Evolutionary conservation across 2,888 invertebrate genomes (phyloP), one percentile per base, ranked within the genome.

Genomic region (Diadegma fenestrale): DNA sequence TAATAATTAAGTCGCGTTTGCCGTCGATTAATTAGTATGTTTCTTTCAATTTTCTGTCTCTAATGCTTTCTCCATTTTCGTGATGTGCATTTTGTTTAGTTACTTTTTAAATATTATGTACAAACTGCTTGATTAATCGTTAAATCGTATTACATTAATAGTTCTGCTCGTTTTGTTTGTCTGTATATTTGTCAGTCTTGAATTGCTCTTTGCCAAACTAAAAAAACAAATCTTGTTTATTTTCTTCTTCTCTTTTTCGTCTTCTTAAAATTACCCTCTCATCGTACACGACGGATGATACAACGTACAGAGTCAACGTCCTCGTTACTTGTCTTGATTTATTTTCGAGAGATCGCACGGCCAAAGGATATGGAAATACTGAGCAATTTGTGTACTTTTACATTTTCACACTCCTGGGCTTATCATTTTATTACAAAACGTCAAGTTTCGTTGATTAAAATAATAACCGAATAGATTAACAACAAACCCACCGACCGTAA

Each of bases 111-210:
- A 92, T 93, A 91, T 92, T 93, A 93, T 93, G 88, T 93, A 93
- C 93, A 93, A 93, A 92, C 92, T 89, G 92, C 92, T 91, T 72
- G 76, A 91, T 89, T 92, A 92, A 88, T 93, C 89, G 90, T 91
- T 93, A 91, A 85, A 88, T 89, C 90, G 91, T 92, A 92, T 93
- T 93, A 92, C 92, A 92, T 92, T 92, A 91, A 91, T 92, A 93
- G 90, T 93, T 92, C 90, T 92, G 92, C 91, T 91, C 91, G 90
- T 90, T 91, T 77, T 90, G 88, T 89, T 90, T 91, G 88, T 92
- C 90, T 91, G 91, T 92, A 93, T 92, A 93, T 92, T 91, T 91
- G 91, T 93, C 93, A 92, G 93, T 93, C 93, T 93, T 93, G 91
- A 89, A 92, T 93, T 92, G 91, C 90, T 85, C 91, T 92, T 91